phyloP scores from a whole-genome alignment of 2,113 vertebrate species.

The Gobio gobio region DNA sequence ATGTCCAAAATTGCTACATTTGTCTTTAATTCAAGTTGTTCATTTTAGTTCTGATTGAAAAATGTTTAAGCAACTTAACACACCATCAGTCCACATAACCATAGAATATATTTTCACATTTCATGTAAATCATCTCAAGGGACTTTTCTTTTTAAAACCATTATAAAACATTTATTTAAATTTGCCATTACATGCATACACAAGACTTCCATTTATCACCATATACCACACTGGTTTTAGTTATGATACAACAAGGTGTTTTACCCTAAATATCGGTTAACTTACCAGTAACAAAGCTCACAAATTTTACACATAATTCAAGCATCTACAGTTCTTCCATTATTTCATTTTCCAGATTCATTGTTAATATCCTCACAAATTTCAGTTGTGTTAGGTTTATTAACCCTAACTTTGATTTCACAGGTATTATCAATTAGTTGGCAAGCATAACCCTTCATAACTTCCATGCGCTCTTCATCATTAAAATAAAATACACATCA shows the following conservation, averaged over 20 bases:
- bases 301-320: conserved; percentile 10
- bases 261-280: neutral
- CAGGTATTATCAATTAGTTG: neutral
- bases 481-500: conserved; percentile 90
- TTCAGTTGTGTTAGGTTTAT: neutral
- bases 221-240: neutral
- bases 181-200: neutral
- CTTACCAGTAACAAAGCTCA: neutral
- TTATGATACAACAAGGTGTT: neutral
- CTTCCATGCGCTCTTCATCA: conserved; percentile 95
- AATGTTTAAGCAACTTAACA: neutral
- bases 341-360: neutral
- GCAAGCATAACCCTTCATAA: conserved; percentile 66
- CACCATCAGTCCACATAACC: neutral
- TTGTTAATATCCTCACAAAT: neutral
- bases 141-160: neutral
- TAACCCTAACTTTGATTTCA: neutral
- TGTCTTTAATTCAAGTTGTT: neutral
- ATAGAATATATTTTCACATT: neutral
- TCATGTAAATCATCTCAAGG: neutral
- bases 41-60: neutral
- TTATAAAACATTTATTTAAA: neutral
- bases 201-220: conserved; percentile 1
- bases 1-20: too few species aligned
- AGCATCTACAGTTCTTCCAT: neutral